Evolutionary conservation across 2,113 vertebrate genomes (phyloP).

Genomic region (Xerus inauris): DNA sequence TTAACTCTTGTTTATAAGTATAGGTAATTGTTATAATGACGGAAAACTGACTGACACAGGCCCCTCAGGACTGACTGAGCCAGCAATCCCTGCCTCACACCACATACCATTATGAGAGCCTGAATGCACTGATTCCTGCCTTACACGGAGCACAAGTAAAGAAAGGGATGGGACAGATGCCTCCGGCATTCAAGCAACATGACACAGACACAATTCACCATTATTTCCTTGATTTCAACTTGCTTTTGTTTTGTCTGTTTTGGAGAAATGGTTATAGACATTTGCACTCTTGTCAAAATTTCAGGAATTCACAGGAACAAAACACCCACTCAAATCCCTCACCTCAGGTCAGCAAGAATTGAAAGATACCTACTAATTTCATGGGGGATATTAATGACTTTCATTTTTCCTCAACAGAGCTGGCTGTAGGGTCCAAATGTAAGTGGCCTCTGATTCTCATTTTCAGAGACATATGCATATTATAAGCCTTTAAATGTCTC

Average conservation of each 20-base stretch:
- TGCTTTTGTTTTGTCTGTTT: slow-evolving; percentile 43
- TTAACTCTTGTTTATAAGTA: neutral
- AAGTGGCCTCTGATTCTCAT: neutral
- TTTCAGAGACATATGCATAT: neutral
- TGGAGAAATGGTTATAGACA: neutral
- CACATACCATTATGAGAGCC: neutral
- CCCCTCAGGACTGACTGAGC: neutral
- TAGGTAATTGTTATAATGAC: neutral
- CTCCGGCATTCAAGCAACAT: neutral
- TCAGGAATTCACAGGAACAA: neutral
- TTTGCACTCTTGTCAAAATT: neutral
- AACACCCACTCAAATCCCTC: neutral
- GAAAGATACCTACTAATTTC: neutral
- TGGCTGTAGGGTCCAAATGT: neutral
- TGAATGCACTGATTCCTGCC: neutral
- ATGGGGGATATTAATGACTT: neutral
- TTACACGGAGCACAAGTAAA: fast-evolving
- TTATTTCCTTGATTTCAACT: neutral
- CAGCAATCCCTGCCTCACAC: neutral
- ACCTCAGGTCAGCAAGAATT: neutral
- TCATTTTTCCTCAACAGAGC: neutral
- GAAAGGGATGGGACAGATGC: neutral
- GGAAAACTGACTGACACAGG: neutral
- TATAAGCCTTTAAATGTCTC: neutral
- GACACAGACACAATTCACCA: neutral